Conservation (phyloP, 1,140 invertebrate species). For the Caenorhabditis tropicalis region DNA sequence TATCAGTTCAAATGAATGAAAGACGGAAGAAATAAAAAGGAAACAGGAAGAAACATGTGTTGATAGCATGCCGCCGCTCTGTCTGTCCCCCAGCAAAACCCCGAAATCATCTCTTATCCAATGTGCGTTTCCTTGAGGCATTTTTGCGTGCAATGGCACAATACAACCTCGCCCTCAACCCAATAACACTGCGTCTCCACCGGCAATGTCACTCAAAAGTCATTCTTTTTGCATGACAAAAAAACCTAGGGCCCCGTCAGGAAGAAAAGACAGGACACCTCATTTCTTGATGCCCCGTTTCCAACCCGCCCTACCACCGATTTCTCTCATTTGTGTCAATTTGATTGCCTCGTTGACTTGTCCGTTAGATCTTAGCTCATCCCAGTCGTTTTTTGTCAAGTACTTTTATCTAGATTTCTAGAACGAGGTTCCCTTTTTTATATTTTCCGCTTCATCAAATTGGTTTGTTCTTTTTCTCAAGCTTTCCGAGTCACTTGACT, state of each 20-base stretch:
- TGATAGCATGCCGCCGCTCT: slow-evolving; percentile 34
- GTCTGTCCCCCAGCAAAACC: neutral
- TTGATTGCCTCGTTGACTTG: slow-evolving; percentile 27
- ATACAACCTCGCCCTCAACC: slow-evolving; percentile 9
- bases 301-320: slow-evolving; percentile 3
- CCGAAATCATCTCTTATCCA: slow-evolving; percentile 34
- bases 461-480: neutral
- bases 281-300: neutral
- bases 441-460: neutral
- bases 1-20: neutral
- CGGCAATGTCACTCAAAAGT: slow-evolving; percentile 40
- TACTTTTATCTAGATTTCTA: neutral
- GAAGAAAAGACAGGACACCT: slow-evolving; percentile 32
- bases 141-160: slow-evolving; percentile 29
- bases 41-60: slow-evolving; percentile 35
- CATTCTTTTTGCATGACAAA: slow-evolving; percentile 37
- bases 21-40: neutral
- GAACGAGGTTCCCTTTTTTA: too few species aligned
- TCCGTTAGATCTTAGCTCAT: neutral
- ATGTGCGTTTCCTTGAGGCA: neutral
- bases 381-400: neutral
- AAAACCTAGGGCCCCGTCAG: neutral
- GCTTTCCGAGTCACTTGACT: neutral
- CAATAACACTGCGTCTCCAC: slow-evolving; percentile 21
- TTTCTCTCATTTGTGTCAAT: neutral